These are phyloP conservation scores for Hydropsyche betteni DNA, from an alignment of 2,888 invertebrate genomes.

Conservation along the genomic window DNA sequence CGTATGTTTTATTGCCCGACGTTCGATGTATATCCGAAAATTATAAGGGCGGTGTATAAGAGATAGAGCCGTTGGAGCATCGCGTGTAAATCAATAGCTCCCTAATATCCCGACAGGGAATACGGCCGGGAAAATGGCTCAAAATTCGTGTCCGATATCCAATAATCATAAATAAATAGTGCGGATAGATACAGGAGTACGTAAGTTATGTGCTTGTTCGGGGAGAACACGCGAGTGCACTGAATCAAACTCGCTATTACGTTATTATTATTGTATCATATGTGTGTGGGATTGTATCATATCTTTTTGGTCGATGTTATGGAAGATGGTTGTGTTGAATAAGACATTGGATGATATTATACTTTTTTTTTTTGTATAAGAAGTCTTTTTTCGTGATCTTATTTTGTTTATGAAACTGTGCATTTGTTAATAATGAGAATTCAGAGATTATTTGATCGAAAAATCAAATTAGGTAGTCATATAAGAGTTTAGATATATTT, in stretches of 20 bases:
- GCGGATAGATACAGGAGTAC: constrained; percentile 36
- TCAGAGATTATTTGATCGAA: too few relatives aligned
- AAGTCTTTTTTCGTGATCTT: too few relatives aligned
- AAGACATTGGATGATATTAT: too few relatives aligned
- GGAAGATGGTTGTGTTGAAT: too few relatives aligned
- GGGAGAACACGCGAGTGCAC: constrained; percentile 11
- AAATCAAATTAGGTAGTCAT: too few relatives aligned
- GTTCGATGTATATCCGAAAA: not conserved
- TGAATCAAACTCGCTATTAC: not conserved
- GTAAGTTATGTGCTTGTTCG: not conserved
- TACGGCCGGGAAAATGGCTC: constrained; percentile 50
- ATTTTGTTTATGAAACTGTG: too few relatives aligned
- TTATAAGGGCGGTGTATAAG: constrained; percentile 14
- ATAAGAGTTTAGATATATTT: too few relatives aligned
- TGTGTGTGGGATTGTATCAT: too few relatives aligned
- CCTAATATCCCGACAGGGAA: constrained; percentile 51
- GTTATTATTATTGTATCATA: too few relatives aligned
- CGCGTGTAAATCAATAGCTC: constrained; percentile 49
- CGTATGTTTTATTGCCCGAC: constrained; percentile 15
- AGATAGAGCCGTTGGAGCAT: constrained; percentile 30
- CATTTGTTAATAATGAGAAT: too few relatives aligned
- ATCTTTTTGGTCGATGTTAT: too few relatives aligned
- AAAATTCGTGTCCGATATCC: constrained; percentile 52
- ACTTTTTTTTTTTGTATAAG: too few relatives aligned
- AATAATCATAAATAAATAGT: constrained; percentile 52